Percentiles rank a stretch among this genome's conserved stretches.
These are phyloP conservation scores for Ischnura elegans DNA, from an alignment of 2,888 invertebrate genomes.

Conservation along the genomic window DNA sequence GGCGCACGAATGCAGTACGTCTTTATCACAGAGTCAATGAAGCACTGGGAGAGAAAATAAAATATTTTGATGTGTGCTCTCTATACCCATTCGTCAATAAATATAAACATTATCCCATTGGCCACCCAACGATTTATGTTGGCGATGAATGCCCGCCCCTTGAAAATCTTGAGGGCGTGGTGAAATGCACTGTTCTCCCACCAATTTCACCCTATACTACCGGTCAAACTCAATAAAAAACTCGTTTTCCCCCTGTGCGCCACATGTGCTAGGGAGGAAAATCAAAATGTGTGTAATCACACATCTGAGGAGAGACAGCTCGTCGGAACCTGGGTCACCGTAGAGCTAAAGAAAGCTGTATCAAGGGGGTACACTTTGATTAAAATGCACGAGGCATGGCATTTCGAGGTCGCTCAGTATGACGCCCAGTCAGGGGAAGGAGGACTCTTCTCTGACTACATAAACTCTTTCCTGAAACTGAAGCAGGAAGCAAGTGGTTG, in stretches of 20 bases:
- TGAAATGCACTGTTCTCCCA: background rate
- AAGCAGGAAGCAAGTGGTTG: conserved; percentile 28
- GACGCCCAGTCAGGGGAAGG: background rate
- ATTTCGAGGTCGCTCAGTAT: background rate
- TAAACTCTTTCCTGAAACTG: background rate
- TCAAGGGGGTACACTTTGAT: background rate
- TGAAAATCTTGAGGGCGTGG: background rate
- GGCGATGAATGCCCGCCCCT: conserved; percentile 63
- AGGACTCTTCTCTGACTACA: background rate
- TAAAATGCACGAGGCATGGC: background rate
- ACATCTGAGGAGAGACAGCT: background rate
- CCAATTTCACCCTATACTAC: background rate
- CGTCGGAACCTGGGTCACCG: conserved; percentile 66
- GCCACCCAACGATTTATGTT: conserved; percentile 69
- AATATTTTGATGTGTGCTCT: conserved; percentile 70
- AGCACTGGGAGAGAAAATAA: conserved; percentile 68
- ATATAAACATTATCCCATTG: conserved; percentile 69
- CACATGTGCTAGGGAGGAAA: background rate
- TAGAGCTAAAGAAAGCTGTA: background rate
- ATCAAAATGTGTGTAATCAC: background rate
- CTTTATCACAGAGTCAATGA: too few relatives aligned
- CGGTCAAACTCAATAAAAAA: background rate
- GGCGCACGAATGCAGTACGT: too few relatives aligned
- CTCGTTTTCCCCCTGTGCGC: background rate
- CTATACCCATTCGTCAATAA: conserved; percentile 70